These are phyloP conservation scores for Aleiodes testaceus DNA, from an alignment of 2,888 invertebrate species.

Conservation along the genomic window DNA sequence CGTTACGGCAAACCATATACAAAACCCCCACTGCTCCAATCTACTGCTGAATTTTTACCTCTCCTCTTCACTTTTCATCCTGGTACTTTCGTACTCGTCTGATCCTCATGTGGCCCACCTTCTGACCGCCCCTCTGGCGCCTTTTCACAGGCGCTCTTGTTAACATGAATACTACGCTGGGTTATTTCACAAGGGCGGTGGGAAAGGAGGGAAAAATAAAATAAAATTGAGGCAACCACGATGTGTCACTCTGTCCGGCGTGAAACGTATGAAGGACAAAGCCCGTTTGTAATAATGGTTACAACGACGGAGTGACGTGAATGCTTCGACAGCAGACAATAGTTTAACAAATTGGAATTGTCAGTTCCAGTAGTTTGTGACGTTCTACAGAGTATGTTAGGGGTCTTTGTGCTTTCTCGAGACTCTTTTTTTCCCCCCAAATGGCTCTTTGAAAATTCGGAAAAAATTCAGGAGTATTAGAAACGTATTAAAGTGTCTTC, in stretches of 20 bases:
- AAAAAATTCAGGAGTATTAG: too few relatives aligned
- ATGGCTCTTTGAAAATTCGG: too few relatives aligned
- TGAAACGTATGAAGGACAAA: conserved; percentile 26
- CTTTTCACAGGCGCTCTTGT: conserved; percentile 19
- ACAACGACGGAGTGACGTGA: conserved; percentile 19
- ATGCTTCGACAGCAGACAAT: conserved; percentile 16
- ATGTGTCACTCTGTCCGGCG: conserved; percentile 5
- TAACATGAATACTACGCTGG: conserved; percentile 14
- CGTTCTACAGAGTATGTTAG: background rate
- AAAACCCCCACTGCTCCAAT: conserved; percentile 29
- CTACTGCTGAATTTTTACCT: conserved; percentile 38
- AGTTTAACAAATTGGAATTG: conserved; percentile 18
- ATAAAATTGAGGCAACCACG: background rate
- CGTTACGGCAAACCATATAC: conserved; percentile 52
- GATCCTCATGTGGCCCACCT: conserved; percentile 22
- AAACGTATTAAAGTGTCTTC: too few relatives aligned
- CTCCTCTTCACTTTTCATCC: conserved; percentile 21
- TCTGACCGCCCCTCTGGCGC: conserved; percentile 2
- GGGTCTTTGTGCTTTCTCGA: background rate
- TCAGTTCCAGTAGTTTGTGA: conserved; percentile 1
- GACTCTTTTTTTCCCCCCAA: background rate
- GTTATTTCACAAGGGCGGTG: background rate
- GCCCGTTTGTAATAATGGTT: conserved; percentile 22
- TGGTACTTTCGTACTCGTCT: conserved; percentile 1
- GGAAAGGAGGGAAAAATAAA: background rate